Percentiles rank a stretch among this genome's conserved stretches.
Evolutionary conservation across 2,888 invertebrate genomes (phyloP).

Genomic region (Psylliodes chrysocephalus): DNA sequence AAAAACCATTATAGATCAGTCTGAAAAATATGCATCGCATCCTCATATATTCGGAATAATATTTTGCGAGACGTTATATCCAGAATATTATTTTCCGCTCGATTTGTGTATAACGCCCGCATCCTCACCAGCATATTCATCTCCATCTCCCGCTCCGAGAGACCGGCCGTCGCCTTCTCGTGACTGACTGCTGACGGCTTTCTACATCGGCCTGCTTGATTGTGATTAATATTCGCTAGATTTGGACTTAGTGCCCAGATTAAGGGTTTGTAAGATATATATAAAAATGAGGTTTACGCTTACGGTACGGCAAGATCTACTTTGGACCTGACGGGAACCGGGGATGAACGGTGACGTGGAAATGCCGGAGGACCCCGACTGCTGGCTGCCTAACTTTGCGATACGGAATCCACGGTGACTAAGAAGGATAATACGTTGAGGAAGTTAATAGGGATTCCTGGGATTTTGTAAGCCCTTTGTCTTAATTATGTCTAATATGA

Average conservation of each 20-base stretch:
- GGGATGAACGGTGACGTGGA: no score
- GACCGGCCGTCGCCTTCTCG: constrained; percentile 25
- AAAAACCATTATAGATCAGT: no score
- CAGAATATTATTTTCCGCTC: background rate
- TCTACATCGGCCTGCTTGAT: constrained; percentile 53
- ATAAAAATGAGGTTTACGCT: constrained; percentile 26
- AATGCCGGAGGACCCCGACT: background rate
- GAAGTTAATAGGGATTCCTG: background rate
- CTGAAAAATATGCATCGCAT: no score
- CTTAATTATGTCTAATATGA: no score
- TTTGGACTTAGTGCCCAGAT: constrained; percentile 54
- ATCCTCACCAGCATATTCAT: constrained; percentile 17
- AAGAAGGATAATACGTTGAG: background rate
- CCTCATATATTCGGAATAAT: no score
- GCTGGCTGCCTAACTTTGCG: background rate
- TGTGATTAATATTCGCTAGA: constrained; percentile 59
- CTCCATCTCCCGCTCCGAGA: constrained; percentile 23
- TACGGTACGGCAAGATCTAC: constrained; percentile 17
- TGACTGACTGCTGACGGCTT: constrained; percentile 54
- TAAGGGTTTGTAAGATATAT: constrained; percentile 42
- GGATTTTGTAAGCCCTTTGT: background rate
- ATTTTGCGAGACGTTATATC: no score
- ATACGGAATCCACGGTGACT: background rate
- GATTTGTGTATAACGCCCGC: constrained; percentile 4
- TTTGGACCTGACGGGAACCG: background rate